These are phyloP conservation scores for Sphaerophoria rueppellii DNA, from an alignment of 2,888 invertebrate species.

Conservation along the genomic window DNA sequence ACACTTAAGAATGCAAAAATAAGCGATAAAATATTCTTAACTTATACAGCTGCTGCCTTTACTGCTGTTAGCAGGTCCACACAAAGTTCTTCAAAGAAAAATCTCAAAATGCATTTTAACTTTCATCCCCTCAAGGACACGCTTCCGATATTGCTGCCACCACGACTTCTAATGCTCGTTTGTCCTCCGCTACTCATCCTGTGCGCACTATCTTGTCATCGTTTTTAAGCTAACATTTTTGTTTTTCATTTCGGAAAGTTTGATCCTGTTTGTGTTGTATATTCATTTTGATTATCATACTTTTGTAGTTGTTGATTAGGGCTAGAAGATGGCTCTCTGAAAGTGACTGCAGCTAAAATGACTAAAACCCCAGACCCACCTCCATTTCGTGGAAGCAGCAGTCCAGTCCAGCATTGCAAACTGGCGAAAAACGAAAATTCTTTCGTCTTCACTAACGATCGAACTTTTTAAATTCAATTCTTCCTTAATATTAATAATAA, in stretches of 20 bases:
- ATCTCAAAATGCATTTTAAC: conserved; percentile 33
- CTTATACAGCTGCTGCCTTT: too few species aligned
- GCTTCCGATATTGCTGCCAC: not conserved
- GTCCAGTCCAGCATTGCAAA: not conserved
- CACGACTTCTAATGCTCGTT: too few species aligned
- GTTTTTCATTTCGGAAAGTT: conserved; percentile 38
- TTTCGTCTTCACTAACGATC: not conserved
- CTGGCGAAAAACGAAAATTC: conserved; percentile 8
- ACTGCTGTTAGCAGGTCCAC: too few species aligned
- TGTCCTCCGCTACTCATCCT: not conserved
- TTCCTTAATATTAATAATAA: too few species aligned
- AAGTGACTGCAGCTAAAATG: not conserved
- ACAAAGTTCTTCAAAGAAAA: too few species aligned
- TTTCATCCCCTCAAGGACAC: not conserved
- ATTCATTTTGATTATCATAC: conserved; percentile 51
- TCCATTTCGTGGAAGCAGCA: not conserved
- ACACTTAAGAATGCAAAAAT: too few species aligned
- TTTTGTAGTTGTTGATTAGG: conserved; percentile 55
- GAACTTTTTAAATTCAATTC: too few species aligned
- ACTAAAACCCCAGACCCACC: too few species aligned
- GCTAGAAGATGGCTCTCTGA: not conserved
- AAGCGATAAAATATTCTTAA: too few species aligned
- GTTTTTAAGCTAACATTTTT: conserved; percentile 55
- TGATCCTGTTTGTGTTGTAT: conserved; percentile 57
- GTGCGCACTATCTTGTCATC: not conserved